A percentile compares a stretch with the other conserved stretches of the same genome.
phyloP scores from a whole-genome alignment of 1,140 invertebrate genomes.

The Halesus radiatus region DNA sequence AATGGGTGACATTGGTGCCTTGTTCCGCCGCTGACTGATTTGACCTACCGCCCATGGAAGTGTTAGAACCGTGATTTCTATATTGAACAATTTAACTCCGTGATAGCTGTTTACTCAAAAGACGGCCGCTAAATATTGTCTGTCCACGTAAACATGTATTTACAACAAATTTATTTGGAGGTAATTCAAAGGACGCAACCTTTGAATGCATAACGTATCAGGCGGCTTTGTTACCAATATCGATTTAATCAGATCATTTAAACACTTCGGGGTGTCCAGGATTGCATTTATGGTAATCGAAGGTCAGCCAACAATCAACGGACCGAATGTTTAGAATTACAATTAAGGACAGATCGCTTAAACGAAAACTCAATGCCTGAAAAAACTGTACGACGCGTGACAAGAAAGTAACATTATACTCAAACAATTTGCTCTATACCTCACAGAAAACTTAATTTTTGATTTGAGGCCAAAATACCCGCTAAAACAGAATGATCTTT shows the following conservation, averaged over 20 bases:
- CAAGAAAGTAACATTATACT: constrained; percentile 7
- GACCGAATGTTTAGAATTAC: not conserved
- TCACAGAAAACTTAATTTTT: no score
- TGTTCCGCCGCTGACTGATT: no score
- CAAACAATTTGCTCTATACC: no score
- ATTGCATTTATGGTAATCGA: constrained; percentile 25
- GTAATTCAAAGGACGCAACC: not conserved
- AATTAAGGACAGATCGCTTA: not conserved
- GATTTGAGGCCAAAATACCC: no score
- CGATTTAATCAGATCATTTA: constrained; percentile 16
- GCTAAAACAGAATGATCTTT: no score
- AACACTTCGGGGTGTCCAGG: constrained; percentile 6
- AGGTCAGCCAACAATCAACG: constrained; percentile 7
- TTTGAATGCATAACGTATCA: not conserved
- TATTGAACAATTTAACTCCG: no score
- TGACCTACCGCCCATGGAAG: no score
- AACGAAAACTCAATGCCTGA: constrained; percentile 26
- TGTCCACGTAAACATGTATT: no score
- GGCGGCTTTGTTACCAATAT: not conserved
- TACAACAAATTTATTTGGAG: not conserved
- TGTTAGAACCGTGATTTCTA: no score
- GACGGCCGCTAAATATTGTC: no score
- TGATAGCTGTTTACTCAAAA: no score
- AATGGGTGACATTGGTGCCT: no score
- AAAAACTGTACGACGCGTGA: constrained; percentile 7